Percentiles rank a stretch among this genome's conserved stretches.
phyloP scores from a whole-genome alignment of 2,797 vertebrate genomes.

The Eospalax fontanierii region DNA sequence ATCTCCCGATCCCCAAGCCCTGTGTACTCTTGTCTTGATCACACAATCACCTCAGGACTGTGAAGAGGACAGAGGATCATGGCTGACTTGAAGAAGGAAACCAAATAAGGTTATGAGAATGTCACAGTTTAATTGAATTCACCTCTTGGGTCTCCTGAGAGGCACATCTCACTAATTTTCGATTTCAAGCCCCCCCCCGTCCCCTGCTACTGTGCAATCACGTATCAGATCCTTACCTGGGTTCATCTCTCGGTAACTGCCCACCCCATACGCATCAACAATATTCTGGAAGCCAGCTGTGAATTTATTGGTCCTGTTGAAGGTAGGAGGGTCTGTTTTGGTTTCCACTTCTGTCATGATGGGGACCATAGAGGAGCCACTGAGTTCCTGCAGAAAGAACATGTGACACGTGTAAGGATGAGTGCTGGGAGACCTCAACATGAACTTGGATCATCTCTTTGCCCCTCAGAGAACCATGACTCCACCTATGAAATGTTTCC shows the following conservation, averaged over 20 bases:
- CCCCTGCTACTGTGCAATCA: too few relatives aligned
- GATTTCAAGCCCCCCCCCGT: not conserved
- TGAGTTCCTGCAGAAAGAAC: constrained; percentile 87
- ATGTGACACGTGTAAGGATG: not conserved
- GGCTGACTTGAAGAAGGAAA: not conserved
- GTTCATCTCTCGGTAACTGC: constrained; percentile 92
- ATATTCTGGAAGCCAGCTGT: constrained; percentile 93
- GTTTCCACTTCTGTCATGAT: constrained; percentile 90
- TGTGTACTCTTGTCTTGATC: not conserved
- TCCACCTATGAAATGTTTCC: not conserved
- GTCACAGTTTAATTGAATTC: not conserved
- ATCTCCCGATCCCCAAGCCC: not conserved
- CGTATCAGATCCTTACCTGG: constrained; percentile 86
- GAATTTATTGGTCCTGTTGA: constrained; percentile 93
- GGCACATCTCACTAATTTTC: not conserved
- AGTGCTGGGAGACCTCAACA: not conserved
- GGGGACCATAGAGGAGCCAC: constrained; percentile 90
- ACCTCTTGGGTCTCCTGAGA: not conserved
- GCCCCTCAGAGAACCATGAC: not conserved
- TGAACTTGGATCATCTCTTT: not conserved
- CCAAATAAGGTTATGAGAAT: not conserved
- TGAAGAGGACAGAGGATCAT: not conserved
- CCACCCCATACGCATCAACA: constrained; percentile 91
- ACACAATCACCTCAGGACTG: not conserved
- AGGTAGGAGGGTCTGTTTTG: constrained; percentile 91